Evolutionary conservation across 2,113 vertebrate genomes (phyloP).

Genomic region (Edolisoma coerulescens): DNA sequence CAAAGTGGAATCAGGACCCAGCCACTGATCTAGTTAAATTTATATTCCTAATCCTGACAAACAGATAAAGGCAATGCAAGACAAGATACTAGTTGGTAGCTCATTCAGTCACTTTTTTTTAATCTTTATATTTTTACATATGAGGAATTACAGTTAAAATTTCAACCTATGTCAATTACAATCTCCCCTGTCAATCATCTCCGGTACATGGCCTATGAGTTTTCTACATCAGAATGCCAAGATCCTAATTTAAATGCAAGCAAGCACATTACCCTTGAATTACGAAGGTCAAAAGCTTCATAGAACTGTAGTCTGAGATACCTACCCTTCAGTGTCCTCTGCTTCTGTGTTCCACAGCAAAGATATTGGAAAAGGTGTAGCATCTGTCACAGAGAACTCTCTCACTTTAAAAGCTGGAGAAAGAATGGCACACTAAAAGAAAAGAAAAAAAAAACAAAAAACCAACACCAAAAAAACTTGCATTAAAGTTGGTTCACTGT

Average conservation of each 20-base stretch:
- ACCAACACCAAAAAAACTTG: background rate
- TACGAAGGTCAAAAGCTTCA: background rate
- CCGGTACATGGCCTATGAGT: rapidly evolving
- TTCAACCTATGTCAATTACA: background rate
- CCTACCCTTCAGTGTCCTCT: slow-evolving; percentile 78
- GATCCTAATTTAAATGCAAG: background rate
- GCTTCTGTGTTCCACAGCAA: slow-evolving; percentile 77
- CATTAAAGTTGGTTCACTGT: background rate
- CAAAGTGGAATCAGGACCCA: background rate
- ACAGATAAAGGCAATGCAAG: background rate
- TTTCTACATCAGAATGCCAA: background rate
- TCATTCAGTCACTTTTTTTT: background rate
- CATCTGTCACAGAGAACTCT: slow-evolving; percentile 82
- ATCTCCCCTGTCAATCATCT: background rate
- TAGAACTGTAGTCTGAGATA: background rate
- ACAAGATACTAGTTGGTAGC: background rate
- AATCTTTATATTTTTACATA: background rate
- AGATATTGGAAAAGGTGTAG: slow-evolving; percentile 78
- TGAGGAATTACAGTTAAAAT: background rate
- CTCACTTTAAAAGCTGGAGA: slow-evolving; percentile 83
- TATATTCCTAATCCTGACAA: background rate
- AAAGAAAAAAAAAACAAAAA: background rate
- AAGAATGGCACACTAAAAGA: slow-evolving; percentile 78
- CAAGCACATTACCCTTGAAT: background rate
- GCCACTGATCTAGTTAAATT: background rate